A percentile compares a stretch with the other conserved stretches of the same genome.
These are phyloP conservation scores for Rhysida immarginata DNA, from an alignment of 1,140 invertebrate species.

Conservation along the genomic window DNA sequence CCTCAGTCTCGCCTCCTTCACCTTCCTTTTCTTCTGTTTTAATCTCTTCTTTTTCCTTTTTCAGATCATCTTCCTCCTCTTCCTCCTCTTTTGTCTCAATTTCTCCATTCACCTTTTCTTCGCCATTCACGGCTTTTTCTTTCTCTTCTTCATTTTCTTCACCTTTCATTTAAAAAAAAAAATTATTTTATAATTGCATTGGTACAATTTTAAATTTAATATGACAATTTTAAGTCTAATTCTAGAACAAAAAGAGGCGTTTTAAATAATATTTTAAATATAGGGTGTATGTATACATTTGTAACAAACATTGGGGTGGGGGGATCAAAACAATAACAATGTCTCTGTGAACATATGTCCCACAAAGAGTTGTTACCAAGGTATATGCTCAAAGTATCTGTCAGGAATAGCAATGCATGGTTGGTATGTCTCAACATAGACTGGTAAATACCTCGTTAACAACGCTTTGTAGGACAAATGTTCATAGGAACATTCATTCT, in stretches of 20 bases:
- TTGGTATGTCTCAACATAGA: too few relatives aligned
- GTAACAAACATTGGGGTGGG: neutral
- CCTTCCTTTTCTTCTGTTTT: conserved; percentile 14
- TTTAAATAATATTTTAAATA: neutral
- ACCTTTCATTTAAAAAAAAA: neutral
- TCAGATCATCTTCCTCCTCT: conserved; percentile 12
- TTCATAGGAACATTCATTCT: too few relatives aligned
- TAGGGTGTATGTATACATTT: neutral
- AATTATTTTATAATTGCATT: neutral
- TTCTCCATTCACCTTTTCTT: conserved; percentile 16
- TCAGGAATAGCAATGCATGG: too few relatives aligned
- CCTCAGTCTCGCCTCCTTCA: conserved; percentile 2
- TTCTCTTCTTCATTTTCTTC: conserved; percentile 5
- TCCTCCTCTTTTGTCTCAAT: conserved; percentile 13
- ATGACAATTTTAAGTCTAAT: too few relatives aligned
- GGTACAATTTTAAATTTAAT: neutral
- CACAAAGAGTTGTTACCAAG: too few relatives aligned
- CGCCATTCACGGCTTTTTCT: conserved; percentile 16
- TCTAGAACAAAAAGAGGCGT: too few relatives aligned
- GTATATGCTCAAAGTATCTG: too few relatives aligned
- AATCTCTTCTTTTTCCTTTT: conserved; percentile 11
- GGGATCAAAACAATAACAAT: neutral
- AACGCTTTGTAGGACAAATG: too few relatives aligned
- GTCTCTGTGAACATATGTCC: too few relatives aligned
- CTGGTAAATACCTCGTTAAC: too few relatives aligned